phyloP scores from a whole-genome alignment of 2,113 vertebrate species.

The Excalfactoria chinensis region DNA sequence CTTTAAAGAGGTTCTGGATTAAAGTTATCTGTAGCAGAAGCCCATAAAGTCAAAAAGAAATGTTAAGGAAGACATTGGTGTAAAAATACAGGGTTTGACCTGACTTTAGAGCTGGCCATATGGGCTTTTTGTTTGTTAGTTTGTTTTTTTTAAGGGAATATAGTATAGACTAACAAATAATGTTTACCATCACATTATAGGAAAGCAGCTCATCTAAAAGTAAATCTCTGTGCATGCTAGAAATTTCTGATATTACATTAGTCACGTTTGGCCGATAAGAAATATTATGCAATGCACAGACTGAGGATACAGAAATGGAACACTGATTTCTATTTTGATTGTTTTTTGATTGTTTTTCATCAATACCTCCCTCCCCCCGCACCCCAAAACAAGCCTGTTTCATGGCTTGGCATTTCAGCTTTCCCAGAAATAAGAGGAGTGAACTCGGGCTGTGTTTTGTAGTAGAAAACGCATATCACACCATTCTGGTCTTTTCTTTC shows the following conservation, averaged over 20 bases:
- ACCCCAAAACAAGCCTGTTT: neutral
- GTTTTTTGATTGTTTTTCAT: too few species aligned
- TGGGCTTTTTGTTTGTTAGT: neutral
- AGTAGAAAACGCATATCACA: neutral
- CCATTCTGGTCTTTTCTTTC: neutral
- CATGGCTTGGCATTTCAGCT: neutral
- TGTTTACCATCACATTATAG: neutral
- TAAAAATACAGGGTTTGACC: neutral
- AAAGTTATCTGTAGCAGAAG: neutral
- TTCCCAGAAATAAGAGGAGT: neutral
- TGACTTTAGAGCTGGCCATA: neutral
- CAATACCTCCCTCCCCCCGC: too few species aligned
- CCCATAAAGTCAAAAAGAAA: neutral
- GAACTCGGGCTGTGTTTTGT: neutral
- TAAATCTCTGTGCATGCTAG: neutral
- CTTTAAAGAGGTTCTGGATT: neutral
- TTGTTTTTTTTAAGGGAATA: neutral
- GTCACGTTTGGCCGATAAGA: too few species aligned
- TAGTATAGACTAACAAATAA: neutral
- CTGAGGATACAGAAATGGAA: neutral
- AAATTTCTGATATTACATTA: neutral
- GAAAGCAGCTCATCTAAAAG: neutral
- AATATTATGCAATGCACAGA: neutral
- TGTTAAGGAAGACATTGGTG: neutral
- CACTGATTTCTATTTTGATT: neutral